Base-by-base conservation (phyloP, 2,888 invertebrate species). In the Iphiclides podalirius region DNA sequence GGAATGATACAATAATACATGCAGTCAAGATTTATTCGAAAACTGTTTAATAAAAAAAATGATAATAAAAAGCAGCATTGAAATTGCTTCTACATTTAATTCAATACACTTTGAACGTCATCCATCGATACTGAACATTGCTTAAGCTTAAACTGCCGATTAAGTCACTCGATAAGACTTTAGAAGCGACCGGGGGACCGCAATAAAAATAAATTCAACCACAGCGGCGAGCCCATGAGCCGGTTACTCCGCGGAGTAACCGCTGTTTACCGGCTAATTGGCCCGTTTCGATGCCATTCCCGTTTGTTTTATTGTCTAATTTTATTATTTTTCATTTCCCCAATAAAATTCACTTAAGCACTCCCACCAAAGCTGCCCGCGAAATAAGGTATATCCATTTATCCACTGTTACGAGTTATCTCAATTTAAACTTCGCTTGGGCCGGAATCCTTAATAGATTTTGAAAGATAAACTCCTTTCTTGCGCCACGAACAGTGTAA, bases 291-390 rank as follows among this genome's bases (percentile, higher is more conserved):
- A 41, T 41, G 41, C 8, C 28, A 13, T 39, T 20, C 38, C 38
- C 15, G 26, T 26, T 38, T 38, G 15, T 40, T 40, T 41, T 41
- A 41, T 41, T 41, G 41, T 16, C 33, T 41, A 41, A 41, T 41
- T 41, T 41, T 41, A 41, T 41, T 41, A 41, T 41, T 41, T 41
- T 33, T 33, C 31, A 31, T 41, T 33, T 17, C 31, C 41, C n/a
- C 8, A 11, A 16, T n/a, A 15, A 31, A 41, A 16, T 31, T 41
- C 14, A 26, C 28, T 6, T 14, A 13, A 14, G 23, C 2, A 8
- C 26, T 12, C 13, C 40, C 28, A 1, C 28, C 31, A 12, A 12
- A 31, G 1, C 9, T n/a, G 31, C 15, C 41, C 12, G 3, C 28
- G 13, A 15, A 13, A 13, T 41, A 15, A 26, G 12, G 8, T 37